phyloP scores from a whole-genome alignment of 2,888 invertebrate genomes.

The Melieria omissa region DNA sequence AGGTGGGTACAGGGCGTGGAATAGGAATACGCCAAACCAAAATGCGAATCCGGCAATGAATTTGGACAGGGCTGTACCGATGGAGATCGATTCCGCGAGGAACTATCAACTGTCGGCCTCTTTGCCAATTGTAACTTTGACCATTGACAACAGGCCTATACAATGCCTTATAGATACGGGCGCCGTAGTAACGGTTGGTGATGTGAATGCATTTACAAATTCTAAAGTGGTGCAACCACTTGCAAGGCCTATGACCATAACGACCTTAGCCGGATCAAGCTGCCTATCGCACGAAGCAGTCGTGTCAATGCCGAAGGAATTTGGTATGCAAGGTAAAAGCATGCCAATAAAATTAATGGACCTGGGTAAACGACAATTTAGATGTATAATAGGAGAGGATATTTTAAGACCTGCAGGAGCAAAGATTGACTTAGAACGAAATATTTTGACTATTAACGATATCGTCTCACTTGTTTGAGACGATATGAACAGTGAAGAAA shows the following conservation, averaged over 20 bases:
- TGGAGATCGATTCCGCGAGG: neutral
- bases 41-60: neutral
- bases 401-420: neutral
- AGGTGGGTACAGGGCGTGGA: neutral
- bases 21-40: neutral
- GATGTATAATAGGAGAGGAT: neutral
- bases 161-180: neutral
- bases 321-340: neutral
- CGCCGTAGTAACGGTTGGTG: neutral
- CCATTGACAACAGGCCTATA: neutral
- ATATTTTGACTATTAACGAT: conserved; percentile 16
- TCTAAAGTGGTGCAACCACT: neutral
- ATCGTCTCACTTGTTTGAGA: neutral
- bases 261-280: neutral
- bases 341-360: neutral
- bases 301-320: neutral
- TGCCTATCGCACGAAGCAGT: neutral
- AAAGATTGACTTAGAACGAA: neutral
- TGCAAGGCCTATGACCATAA: neutral
- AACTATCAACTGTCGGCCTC: neutral
- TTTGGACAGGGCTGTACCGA: neutral
- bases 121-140: neutral
- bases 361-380: neutral
- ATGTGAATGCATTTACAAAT: neutral
- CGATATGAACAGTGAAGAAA: conserved; percentile 25